Percentiles rank a stretch among this genome's conserved stretches.
Evolutionary conservation across 2,888 invertebrate genomes (phyloP).

Genomic region (Pseudoips prasinana): DNA sequence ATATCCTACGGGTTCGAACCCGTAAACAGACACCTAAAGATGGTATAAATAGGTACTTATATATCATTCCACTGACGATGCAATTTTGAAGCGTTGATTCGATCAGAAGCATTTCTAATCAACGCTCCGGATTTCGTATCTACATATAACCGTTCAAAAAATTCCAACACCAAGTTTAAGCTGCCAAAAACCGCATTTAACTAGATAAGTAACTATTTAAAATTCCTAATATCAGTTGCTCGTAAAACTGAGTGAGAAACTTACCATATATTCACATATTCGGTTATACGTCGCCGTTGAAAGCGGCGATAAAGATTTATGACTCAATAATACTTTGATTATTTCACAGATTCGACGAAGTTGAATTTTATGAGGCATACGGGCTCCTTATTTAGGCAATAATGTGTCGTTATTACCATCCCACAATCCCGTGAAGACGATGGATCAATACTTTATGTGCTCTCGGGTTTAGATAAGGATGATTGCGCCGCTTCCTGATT

Average conservation of each 20-base stretch:
- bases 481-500: slow-evolving; percentile 22
- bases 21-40: too few species aligned
- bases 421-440: slow-evolving; percentile 41
- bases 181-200: too few species aligned
- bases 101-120: too few species aligned
- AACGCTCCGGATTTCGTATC: not conserved
- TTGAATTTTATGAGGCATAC: slow-evolving; percentile 69
- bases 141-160: not conserved
- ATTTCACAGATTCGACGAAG: slow-evolving; percentile 72
- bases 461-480: slow-evolving; percentile 27
- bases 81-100: too few species aligned
- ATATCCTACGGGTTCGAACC: too few species aligned
- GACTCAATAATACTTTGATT: slow-evolving; percentile 75
- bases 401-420: slow-evolving; percentile 58
- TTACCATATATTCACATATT: slow-evolving; percentile 70
- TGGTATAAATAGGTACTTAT: too few species aligned
- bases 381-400: slow-evolving; percentile 69
- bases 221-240: slow-evolving; percentile 26
- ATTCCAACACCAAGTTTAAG: not conserved
- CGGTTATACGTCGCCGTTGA: slow-evolving; percentile 44
- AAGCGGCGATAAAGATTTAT: slow-evolving; percentile 73
- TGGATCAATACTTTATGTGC: slow-evolving; percentile 48
- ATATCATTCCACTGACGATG: too few species aligned
- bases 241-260: slow-evolving; percentile 51
- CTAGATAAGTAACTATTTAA: slow-evolving; percentile 13